Conservation (phyloP, 2,797 vertebrate genomes). For the Gadopsis marmoratus region DNA sequence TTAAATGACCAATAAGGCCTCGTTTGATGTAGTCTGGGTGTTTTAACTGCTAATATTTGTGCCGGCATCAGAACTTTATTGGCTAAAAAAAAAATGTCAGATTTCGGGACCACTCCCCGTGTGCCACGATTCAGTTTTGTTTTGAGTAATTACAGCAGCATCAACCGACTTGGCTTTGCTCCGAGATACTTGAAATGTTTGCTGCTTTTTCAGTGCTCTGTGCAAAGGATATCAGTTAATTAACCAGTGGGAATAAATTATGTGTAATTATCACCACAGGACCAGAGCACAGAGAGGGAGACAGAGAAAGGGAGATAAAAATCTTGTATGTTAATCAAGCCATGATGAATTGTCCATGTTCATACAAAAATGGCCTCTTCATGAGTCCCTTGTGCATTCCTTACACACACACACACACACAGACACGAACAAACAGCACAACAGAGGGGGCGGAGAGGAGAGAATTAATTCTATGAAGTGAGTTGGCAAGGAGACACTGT, state of each 20-base stretch:
- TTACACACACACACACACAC: conserved; percentile 31
- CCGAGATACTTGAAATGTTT: conserved; percentile 34
- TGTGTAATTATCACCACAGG: conserved; percentile 80
- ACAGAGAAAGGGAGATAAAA: conserved; percentile 62
- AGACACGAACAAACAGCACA: conserved; percentile 52
- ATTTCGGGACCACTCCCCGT: background rate
- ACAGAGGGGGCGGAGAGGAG: conserved; percentile 74
- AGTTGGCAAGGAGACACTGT: conserved; percentile 67
- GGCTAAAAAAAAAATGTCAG: background rate
- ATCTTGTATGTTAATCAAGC: conserved; percentile 84
- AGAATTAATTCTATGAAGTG: conserved; percentile 84
- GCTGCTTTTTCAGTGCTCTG: conserved; percentile 43
- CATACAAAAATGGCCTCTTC: conserved; percentile 79
- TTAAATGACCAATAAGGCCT: background rate
- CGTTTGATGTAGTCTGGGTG: background rate
- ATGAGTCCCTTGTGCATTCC: conserved; percentile 80
- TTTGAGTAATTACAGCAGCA: conserved; percentile 23
- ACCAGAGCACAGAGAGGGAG: conserved; percentile 36
- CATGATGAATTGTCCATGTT: conserved; percentile 83
- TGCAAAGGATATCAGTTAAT: conserved; percentile 67
- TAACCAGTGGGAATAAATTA: conserved; percentile 78
- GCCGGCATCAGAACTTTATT: background rate
- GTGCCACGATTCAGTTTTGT: conserved; percentile 9
- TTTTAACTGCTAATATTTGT: background rate
- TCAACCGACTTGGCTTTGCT: conserved; percentile 19